Evolutionary conservation across 2,797 vertebrate genomes (phyloP).

Genomic region (Melopsittacus undulatus): DNA sequence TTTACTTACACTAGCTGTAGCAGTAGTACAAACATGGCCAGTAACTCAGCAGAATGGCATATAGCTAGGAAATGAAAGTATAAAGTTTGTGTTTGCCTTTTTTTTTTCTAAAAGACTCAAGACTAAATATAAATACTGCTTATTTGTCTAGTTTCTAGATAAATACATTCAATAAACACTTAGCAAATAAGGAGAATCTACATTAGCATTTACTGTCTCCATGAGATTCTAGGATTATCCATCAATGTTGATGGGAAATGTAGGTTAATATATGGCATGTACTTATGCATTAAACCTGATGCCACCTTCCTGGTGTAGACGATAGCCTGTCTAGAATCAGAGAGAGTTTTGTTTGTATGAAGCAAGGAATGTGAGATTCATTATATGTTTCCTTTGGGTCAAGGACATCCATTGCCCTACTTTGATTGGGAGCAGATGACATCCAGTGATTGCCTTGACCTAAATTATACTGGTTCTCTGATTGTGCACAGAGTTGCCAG

Average conservation of each 20-base stretch:
- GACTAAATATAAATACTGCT: not conserved
- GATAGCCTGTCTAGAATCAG: not conserved
- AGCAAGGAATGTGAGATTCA: not conserved
- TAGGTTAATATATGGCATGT: not conserved
- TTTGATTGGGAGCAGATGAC: not conserved
- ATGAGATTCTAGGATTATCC: not conserved
- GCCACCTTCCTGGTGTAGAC: not conserved
- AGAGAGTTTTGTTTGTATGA: not conserved
- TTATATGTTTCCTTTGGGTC: not conserved
- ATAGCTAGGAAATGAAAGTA: not conserved
- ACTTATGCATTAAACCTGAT: not conserved
- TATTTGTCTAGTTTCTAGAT: not conserved
- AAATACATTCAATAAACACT: not conserved
- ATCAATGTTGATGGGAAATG: not conserved
- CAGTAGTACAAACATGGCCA: not conserved
- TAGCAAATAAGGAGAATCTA: not conserved
- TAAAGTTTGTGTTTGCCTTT: not conserved
- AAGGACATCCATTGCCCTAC: not conserved
- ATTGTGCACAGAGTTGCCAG: not conserved
- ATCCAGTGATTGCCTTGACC: fast-evolving
- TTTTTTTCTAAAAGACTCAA: not conserved
- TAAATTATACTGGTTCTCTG: not conserved
- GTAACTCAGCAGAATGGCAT: not conserved
- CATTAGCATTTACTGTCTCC: not conserved
- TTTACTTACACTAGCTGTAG: not conserved